Conservation (phyloP, 1,140 invertebrate species). For the Bombus vancouverensis region DNA sequence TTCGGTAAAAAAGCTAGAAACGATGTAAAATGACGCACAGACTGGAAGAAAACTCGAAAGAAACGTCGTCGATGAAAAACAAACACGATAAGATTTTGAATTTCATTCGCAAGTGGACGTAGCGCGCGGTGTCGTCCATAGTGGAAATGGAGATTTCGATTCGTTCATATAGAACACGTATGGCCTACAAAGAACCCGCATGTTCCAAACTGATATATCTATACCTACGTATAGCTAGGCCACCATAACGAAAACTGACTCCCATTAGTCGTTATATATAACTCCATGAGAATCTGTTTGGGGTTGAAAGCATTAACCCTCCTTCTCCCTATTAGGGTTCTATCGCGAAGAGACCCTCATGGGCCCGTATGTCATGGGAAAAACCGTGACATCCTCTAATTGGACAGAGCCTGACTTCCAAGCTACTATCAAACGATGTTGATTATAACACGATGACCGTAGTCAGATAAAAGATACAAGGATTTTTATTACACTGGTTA, state of each 20-base stretch:
- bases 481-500: not conserved
- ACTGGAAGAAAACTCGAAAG: not conserved
- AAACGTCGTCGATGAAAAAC: not conserved
- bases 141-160: conserved; percentile 27
- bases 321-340: conserved; percentile 38
- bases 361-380: conserved; percentile 64
- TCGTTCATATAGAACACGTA: conserved; percentile 15
- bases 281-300: conserved; percentile 71
- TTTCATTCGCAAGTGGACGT: conserved; percentile 22
- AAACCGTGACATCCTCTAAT: conserved; percentile 59
- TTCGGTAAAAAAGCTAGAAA: not conserved
- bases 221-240: conserved; percentile 42
- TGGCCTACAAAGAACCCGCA: conserved; percentile 65
- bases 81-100: not conserved
- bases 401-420: conserved; percentile 21
- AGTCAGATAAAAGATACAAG: not conserved
- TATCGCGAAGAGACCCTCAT: conserved; percentile 57
- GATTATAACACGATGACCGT: conserved; percentile 19
- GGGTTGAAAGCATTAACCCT: conserved; percentile 67
- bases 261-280: conserved; percentile 72
- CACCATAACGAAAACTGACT: conserved; percentile 68
- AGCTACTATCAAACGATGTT: not conserved
- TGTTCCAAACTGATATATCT: conserved; percentile 56
- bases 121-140: not conserved
- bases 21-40: not conserved